Evolutionary conservation across 1,140 invertebrate species (phyloP), one percentile per base, ranked within the genome.

Genomic region (Sminthurides bifidus): DNA sequence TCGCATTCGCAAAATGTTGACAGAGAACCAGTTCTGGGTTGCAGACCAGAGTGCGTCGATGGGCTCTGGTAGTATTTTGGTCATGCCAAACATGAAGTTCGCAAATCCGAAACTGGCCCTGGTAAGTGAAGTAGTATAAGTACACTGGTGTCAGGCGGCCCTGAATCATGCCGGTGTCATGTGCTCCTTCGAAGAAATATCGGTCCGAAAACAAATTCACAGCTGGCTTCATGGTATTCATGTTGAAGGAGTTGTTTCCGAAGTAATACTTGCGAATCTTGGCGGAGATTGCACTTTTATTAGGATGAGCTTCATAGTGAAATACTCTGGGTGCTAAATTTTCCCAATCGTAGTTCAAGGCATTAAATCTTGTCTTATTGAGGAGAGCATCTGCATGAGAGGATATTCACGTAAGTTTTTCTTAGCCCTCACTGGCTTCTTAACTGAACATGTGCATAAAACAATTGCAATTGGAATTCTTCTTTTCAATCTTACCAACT

Each of bases 191-290:
- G 14, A 55, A 55, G 40, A 62, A 62, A 14, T 26, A 38, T 56
- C 60, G 24, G 27, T 62, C 60, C 12, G 60, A 57, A 35, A 61
- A 53, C 54, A 57, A 52, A 30, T 58, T 51, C 15, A 50, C 38
- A 0, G 60, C 24, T n/a, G 50, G 12, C 14, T 52, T 27, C 15
- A 58, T 4, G 12, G 50, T 46, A 17, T 29, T 40, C n/a, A 46
- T 33, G 24, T 14, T 44, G 12, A 52, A 44, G 12, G 3, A 3
- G 15, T 29, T 27, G 30, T 58, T 31, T 15, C 51, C 44, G 8
- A 58, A 45, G 33, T 51, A 61, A 26, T 45, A 54, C 24, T 61
- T 54, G 44, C 59, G 43, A 23, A 61, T 38, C 44, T 38, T 27
- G 6, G 17, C 37, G 3, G 59, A 52, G 3, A 61, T 50, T 26